phyloP scores from a whole-genome alignment of 2,797 vertebrate genomes.

The Mormyrops attenuatus region DNA sequence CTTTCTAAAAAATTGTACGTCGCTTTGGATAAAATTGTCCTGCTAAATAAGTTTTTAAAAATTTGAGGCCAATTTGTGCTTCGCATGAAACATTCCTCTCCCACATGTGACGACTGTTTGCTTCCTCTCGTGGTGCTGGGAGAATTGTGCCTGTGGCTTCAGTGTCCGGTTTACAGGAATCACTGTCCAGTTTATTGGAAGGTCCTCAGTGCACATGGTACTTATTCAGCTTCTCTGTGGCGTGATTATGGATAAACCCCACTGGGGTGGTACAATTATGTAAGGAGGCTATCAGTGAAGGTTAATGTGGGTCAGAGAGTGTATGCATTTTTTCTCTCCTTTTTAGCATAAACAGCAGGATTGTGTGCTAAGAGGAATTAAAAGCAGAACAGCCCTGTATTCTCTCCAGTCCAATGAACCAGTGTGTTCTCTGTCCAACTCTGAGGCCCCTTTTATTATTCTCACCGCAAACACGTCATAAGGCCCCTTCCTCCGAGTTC shows the following conservation, averaged over 20 bases:
- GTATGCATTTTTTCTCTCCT: neutral
- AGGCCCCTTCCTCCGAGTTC: neutral
- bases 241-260: conserved; percentile 17
- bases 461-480: neutral
- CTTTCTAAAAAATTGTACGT: neutral
- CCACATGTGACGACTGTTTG: neutral
- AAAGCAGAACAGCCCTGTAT: neutral
- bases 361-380: conserved; percentile 13
- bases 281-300: conserved; percentile 16
- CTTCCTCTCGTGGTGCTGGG: neutral
- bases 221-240: conserved; percentile 19
- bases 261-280: conserved; percentile 6
- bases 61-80: neutral
- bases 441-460: neutral
- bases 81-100: neutral
- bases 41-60: neutral
- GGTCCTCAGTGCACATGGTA: conserved; percentile 10
- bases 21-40: neutral
- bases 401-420: conserved; percentile 3
- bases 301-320: conserved; percentile 20
- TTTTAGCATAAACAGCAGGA: neutral
- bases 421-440: conserved; percentile 3
- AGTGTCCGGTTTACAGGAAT: neutral
- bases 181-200: conserved; percentile 1
- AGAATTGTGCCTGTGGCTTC: neutral